Evolutionary conservation across 64 coral and sea anemone genomes (phyloP), one percentile per base, ranked within the genome.

Genomic region (Platygyra sinensis): DNA sequence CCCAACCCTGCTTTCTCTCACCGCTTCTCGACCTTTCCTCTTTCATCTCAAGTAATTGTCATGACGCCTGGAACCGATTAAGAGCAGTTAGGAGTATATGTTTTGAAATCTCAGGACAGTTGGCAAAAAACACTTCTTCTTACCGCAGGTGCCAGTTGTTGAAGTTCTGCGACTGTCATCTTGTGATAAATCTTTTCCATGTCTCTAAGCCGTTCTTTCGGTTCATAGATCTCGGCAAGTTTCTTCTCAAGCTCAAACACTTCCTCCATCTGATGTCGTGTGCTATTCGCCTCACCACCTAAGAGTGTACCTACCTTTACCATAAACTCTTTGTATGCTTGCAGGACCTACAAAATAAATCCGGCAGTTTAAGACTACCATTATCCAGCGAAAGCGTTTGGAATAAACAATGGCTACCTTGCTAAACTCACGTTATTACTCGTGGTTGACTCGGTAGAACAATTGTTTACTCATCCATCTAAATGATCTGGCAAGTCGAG

Each of bases 71-170:
- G 42, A 46, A 46, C 42, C 3, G 7, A 46, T 5, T 46, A 46
- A 46, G 42, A 46, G 42, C 42, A 57, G 54, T 57, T 57, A 57
- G 54, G 63, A 25, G 63, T 24, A 64, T 54, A 46, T 28, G 50
- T 19, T 67, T 46, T 14, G 0, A 0, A 33, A 80, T 0, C n/a
- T 32, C 10, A 8, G 80, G 77, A 8, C 5, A 14, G 27, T 67
- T 16, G 29, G 13, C 10, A 61, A 30, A 75, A 28, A 12, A 10
- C 19, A 20, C 30, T 75, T 7, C 30, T 75, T 7, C 93, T 62
- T 91, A 98, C 96, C 67, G 96, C 94, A 72, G 96, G 96, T 67
- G 96, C 96, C 27, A 98, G 72, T 20, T 98, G 94, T 62, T 98
- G 96, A 46, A 98, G 75, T 49, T 98, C 96, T 8, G 94, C 96